phyloP scores from a whole-genome alignment of 2,113 vertebrate species.

The Polypterus bichir region DNA sequence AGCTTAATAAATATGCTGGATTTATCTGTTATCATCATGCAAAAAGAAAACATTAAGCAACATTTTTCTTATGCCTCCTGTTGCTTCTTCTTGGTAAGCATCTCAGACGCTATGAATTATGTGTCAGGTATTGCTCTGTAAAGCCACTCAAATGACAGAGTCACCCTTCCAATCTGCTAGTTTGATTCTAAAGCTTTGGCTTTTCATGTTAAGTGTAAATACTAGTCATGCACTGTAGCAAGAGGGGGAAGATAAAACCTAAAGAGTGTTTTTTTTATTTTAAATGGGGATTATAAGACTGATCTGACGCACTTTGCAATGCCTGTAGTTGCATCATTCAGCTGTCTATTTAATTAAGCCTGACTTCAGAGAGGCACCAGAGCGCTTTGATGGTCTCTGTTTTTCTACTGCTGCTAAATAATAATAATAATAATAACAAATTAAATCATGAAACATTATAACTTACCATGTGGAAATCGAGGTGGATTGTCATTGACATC shows the following conservation, averaged over 20 bases:
- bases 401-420: too few species aligned
- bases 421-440: constrained; percentile 11
- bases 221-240: constrained; percentile 20
- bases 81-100: too few species aligned
- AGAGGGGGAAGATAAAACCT: constrained; percentile 25
- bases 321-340: constrained; percentile 33
- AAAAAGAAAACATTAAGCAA: too few species aligned
- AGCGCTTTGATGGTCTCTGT: constrained; percentile 9
- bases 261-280: constrained; percentile 30
- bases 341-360: constrained; percentile 42
- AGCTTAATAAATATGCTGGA: neutral
- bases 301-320: constrained; percentile 41
- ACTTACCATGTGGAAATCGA: constrained; percentile 78
- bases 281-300: constrained; percentile 40
- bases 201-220: constrained; percentile 3
- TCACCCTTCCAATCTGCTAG: constrained; percentile 35
- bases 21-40: too few species aligned
- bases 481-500: constrained; percentile 92
- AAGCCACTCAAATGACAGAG: constrained; percentile 7
- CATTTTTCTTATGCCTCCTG: too few species aligned
- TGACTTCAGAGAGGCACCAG: constrained; percentile 23
- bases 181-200: constrained; percentile 24
- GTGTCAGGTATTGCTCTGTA: neutral
- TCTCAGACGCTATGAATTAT: neutral
- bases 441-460: constrained; percentile 15